Conservation (phyloP, 2,113 vertebrate genomes). For the Apaloderma vittatum region DNA sequence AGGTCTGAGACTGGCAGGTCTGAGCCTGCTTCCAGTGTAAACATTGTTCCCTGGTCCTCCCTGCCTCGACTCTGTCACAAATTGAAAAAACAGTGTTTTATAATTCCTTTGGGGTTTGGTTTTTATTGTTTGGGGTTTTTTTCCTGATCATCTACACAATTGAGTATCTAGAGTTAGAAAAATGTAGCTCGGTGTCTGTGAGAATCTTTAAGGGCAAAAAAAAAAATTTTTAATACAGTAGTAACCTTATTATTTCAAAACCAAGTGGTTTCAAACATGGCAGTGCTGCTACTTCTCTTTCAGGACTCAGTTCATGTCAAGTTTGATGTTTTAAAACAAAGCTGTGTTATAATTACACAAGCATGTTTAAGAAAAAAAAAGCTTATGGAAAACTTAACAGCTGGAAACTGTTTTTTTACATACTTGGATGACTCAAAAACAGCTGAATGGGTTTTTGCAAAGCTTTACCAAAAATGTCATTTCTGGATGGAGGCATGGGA, state of each 20-base stretch:
- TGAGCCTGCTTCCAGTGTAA: not conserved
- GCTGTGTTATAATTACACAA: slow-evolving; percentile 81
- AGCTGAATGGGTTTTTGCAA: slow-evolving; percentile 71
- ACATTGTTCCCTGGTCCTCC: not conserved
- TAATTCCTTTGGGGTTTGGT: not conserved
- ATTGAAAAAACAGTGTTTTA: not conserved
- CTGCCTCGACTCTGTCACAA: not conserved
- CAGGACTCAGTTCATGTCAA: slow-evolving; percentile 78
- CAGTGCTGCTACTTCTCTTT: slow-evolving; percentile 66
- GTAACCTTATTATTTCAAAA: slow-evolving; percentile 68
- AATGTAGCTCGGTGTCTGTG: not conserved
- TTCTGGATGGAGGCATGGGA: slow-evolving; percentile 80
- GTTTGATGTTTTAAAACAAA: slow-evolving; percentile 85
- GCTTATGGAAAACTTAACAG: slow-evolving; percentile 83
- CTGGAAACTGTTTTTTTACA: slow-evolving; percentile 83
- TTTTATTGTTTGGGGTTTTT: not conserved
- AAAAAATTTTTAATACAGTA: slow-evolving; percentile 34
- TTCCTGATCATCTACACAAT: not conserved
- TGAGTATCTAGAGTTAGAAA: not conserved
- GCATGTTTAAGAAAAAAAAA: slow-evolving; percentile 77
- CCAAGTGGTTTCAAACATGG: slow-evolving; percentile 69
- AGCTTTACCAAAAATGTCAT: slow-evolving; percentile 73
- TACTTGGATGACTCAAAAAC: slow-evolving; percentile 83
- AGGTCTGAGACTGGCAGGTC: not conserved
- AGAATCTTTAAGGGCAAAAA: slow-evolving; percentile 32